These are phyloP conservation scores for Gadopsis marmoratus DNA, from an alignment of 2,797 vertebrate genomes.

Conservation along the genomic window DNA sequence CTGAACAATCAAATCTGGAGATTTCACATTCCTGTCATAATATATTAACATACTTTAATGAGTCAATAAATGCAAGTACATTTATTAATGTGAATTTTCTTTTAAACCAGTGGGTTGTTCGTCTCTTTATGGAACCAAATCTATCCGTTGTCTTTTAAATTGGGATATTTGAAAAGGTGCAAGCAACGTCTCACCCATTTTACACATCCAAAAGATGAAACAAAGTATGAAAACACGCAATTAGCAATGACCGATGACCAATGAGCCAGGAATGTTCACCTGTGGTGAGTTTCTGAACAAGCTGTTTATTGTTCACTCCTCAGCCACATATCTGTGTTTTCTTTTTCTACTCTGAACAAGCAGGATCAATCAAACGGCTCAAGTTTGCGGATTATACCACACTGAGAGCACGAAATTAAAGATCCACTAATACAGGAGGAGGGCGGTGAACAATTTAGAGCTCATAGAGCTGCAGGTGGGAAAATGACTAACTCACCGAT, in stretches of 20 bases:
- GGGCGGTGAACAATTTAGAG: not conserved
- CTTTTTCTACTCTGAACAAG: conserved; percentile 15
- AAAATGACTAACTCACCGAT: not conserved
- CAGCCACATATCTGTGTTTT: not conserved
- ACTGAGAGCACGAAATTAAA: conserved; percentile 21
- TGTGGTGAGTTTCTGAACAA: conserved; percentile 16
- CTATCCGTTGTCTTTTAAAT: not conserved
- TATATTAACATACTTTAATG: not conserved
- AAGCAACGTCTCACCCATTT: not conserved
- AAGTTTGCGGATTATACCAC: conserved; percentile 3
- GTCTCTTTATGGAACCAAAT: not conserved
- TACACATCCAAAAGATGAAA: not conserved
- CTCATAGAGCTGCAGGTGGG: not conserved
- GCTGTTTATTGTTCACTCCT: conserved; percentile 30
- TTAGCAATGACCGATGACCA: not conserved
- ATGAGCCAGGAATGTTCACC: conserved; percentile 5
- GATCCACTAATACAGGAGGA: not conserved
- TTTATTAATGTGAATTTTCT: not conserved
- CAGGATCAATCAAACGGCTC: conserved; percentile 39
- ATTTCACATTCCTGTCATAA: conserved; percentile 26
- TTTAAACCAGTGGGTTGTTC: not conserved
- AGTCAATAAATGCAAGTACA: not conserved
- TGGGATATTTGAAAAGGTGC: not conserved
- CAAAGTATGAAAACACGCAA: not conserved
- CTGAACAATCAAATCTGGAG: conserved; percentile 24